Base-by-base conservation (phyloP, 2,888 invertebrate species). In the Leistus spinibarbis region DNA sequence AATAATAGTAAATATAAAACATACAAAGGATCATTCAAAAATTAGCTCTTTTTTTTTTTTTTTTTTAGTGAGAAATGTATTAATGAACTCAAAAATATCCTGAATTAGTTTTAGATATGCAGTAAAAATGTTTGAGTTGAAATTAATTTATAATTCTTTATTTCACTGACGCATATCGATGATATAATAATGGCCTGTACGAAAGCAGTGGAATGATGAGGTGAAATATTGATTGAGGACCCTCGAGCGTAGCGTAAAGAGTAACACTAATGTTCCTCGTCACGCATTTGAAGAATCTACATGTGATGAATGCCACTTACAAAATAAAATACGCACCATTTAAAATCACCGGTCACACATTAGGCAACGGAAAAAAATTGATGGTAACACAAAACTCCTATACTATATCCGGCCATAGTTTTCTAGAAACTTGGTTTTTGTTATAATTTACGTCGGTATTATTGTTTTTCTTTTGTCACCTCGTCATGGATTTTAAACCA, bases 281-380 rank as follows among this genome's bases (percentile, higher is more conserved):
- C 66, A 17, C 66, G 53, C 53, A 53, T 53, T 66, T 66, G 53
- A 13, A 60, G 53, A n/a, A n/a, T n/a, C 66, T 24, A 66, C 9
- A n/a, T n/a, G n/a, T 53, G 27, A 40, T 66, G 66, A 66, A 19
- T 19, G 20, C 17, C 16, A 17, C n/a, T n/a, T n/a, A n/a, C n/a
- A n/a, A n/a, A n/a, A n/a, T n/a, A n/a, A n/a, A n/a, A n/a, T n/a
- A n/a, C n/a, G n/a, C n/a, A n/a, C 13, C 54, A 54, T 17, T 54
- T 54, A 16, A 16, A 54, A 54, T 16, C 54, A 54, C 13, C 54
- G 54, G 13, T 54, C 54, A 54, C 54, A 54, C 54, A 54, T 54
- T 54, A 54, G 54, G 54, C n/a, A 54, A 17, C 54, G 54, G 54
- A 54, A 54, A 54, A 13, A n/a, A n/a, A n/a, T n/a, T n/a, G n/a